Evolutionary conservation across 1,140 invertebrate genomes (phyloP).

Genomic region (Saccostrea glomerata): DNA sequence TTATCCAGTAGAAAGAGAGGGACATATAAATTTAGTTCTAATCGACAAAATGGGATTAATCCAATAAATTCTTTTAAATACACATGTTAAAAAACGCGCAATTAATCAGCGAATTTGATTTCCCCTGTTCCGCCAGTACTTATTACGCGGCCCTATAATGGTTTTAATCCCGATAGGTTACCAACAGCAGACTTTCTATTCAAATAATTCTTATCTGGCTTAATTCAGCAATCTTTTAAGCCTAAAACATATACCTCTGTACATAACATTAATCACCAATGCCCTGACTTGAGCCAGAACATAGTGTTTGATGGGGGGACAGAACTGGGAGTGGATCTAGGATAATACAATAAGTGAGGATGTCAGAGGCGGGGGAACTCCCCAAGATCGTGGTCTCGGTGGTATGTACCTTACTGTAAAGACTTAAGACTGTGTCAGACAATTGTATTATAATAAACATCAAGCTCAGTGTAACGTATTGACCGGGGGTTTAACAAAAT

Average conservation of each 20-base stretch:
- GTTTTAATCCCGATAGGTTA: slow-evolving; percentile 25
- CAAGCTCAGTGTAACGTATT: too few relatives aligned
- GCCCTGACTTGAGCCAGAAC: background rate
- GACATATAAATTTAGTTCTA: background rate
- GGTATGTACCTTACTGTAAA: background rate
- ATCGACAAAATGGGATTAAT: background rate
- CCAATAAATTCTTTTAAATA: slow-evolving; percentile 8
- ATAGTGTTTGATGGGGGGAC: background rate
- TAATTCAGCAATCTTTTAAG: slow-evolving; percentile 35
- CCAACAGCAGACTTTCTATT: slow-evolving; percentile 11
- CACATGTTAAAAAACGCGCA: background rate
- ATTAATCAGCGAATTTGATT: background rate
- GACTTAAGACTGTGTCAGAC: too few relatives aligned
- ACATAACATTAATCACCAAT: slow-evolving; percentile 30
- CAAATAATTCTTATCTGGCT: slow-evolving; percentile 25
- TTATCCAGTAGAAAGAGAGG: too few relatives aligned
- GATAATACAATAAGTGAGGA: background rate
- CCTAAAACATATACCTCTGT: slow-evolving; percentile 13
- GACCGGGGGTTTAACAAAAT: too few relatives aligned
- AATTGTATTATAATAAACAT: too few relatives aligned
- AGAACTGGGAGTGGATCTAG: background rate
- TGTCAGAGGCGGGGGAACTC: background rate
- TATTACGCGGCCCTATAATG: background rate
- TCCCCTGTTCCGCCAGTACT: background rate
- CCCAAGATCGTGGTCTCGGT: slow-evolving; percentile 1